A percentile compares a stretch with the other conserved stretches of the same genome.
Conservation (phyloP, 1,140 invertebrate species). For the Metopolophium dirhodum region DNA sequence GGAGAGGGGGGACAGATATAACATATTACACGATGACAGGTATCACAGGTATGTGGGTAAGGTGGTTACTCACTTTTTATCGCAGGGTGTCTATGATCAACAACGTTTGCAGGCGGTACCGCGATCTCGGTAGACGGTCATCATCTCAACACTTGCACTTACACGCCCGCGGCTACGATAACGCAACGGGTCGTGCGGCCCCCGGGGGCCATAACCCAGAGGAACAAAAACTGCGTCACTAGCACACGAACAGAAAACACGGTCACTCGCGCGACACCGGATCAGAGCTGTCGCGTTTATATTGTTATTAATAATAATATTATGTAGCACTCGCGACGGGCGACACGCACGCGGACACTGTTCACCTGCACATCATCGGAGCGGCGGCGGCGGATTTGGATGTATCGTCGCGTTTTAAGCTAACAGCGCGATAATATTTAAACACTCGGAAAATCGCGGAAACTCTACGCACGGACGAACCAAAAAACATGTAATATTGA, state of each 20-base stretch:
- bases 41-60: background rate
- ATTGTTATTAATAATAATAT: background rate
- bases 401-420: background rate
- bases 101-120: background rate
- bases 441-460: background rate
- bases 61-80: constrained; percentile 12
- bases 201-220: background rate
- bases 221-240: background rate
- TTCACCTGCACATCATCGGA: background rate
- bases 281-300: background rate
- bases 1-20: background rate
- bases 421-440: background rate
- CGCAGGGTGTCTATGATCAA: background rate
- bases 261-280: background rate
- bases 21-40: background rate
- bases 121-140: background rate
- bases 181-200: background rate
- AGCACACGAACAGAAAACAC: background rate
- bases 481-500: background rate
- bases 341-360: background rate
- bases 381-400: background rate
- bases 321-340: background rate
- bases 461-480: background rate
- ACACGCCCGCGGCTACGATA: background rate
- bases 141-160: background rate